Base-by-base conservation (phyloP, 2,797 vertebrate species). In the Lateolabrax maculatus region DNA sequence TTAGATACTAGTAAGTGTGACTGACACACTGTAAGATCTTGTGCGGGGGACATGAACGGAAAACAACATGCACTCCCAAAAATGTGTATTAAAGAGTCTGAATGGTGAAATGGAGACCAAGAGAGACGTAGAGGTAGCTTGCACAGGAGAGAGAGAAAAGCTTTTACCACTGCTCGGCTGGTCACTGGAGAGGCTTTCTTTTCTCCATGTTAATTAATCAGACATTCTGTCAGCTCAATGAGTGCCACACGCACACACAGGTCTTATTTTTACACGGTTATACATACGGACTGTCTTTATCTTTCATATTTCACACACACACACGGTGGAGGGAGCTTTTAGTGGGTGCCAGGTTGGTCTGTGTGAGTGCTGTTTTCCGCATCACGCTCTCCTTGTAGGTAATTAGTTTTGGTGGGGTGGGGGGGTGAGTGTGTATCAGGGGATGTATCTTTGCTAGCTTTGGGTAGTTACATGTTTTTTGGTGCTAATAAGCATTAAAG, bases 121-220 rank as follows among this genome's bases (percentile, higher is more conserved):
- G 31, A 78, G 66, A 85, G 85, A 84, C 76, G 63, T 61, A 76
- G 76, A 77, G 68, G 70, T 65, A 77, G 83, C 77, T 65, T 2
- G 21, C 56, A n/a, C 88, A 80, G 87, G 84, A 89, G 75, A 80
- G 85, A 81, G 85, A 81, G 85, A 85, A 84, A 90, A 90, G 89
- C 89, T 91, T 92, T 93, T 89, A 93, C 90, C 79, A 53, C 83
- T 91, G 90, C 89, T 93, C 85, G 89, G 89, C 76, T 90, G 90
- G 88, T 89, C 89, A 87, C 83, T 91, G 86, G 81, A 94, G 93
- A 91, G 83, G 83, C 76, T 91, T 84, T 81, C 79, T 87, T 31
- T 72, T 71, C 79, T 77, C 70, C 68, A 60, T 91, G 85, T 91
- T 94, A 94, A 94, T 94, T 94, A 94, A 94, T 93, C 92, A 92